phyloP scores from a whole-genome alignment of 2,888 invertebrate genomes.

The Drosophila lutescens region DNA sequence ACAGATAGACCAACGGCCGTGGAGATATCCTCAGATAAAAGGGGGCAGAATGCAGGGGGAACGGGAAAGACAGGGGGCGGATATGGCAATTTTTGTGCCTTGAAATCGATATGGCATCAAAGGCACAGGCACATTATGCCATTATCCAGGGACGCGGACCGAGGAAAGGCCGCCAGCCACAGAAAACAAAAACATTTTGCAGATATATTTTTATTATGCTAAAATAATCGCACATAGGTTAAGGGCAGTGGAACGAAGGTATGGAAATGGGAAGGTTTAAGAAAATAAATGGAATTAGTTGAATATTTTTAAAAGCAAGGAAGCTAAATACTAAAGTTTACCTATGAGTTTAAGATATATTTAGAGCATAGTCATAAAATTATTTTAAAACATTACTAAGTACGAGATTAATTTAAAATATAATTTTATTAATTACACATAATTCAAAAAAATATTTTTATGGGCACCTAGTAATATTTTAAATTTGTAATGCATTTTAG shows the following conservation, averaged over 20 bases:
- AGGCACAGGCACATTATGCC: conserved; percentile 67
- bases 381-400: too few relatives aligned
- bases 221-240: conserved; percentile 77
- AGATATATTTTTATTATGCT: conserved; percentile 79
- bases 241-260: conserved; percentile 38
- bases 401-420: too few relatives aligned
- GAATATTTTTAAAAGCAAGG: too few relatives aligned
- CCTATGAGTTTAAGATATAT: too few relatives aligned
- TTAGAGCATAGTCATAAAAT: too few relatives aligned
- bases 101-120: conserved; percentile 78
- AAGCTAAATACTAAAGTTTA: too few relatives aligned
- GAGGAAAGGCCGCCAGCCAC: conserved; percentile 56
- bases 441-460: too few relatives aligned
- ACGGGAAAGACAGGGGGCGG: conserved; percentile 60
- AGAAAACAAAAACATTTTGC: conserved; percentile 51
- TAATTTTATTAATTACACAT: too few relatives aligned
- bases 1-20: conserved; percentile 19
- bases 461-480: too few relatives aligned
- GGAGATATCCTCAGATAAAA: conserved; percentile 3
- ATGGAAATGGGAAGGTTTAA: neutral
- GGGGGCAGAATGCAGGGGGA: conserved; percentile 1
- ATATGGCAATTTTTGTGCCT: conserved; percentile 73
- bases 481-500: too few relatives aligned
- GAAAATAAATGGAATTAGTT: neutral
- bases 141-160: conserved; percentile 60